Conservation (phyloP, 2,113 vertebrate species). For the Erinaceus europaeus region DNA sequence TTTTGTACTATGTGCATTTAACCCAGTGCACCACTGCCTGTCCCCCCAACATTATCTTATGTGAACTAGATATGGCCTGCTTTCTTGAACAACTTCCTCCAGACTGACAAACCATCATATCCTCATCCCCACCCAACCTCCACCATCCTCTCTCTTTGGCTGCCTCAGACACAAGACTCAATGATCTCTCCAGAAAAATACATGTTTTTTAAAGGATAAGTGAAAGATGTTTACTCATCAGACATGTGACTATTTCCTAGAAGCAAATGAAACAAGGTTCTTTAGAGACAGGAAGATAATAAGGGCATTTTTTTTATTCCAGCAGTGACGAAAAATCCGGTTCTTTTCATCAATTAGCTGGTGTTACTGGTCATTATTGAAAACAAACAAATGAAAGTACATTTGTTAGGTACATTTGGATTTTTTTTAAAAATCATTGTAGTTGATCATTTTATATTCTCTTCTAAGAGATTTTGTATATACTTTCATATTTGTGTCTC, state of each 20-base stretch:
- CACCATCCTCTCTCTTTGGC: neutral
- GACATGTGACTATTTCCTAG: slow-evolving; percentile 22
- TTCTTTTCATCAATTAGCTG: slow-evolving; percentile 25
- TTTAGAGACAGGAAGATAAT: slow-evolving; percentile 52
- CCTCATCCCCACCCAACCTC: neutral
- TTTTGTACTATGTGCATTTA: too few relatives aligned
- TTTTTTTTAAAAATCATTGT: too few relatives aligned
- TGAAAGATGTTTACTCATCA: slow-evolving; percentile 44
- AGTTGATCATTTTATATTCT: too few relatives aligned
- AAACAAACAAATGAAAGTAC: slow-evolving; percentile 48
- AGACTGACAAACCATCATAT: neutral
- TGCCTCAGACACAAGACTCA: neutral
- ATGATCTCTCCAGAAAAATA: neutral
- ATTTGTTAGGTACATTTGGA: too few relatives aligned
- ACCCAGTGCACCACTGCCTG: too few relatives aligned
- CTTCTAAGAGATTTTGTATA: too few relatives aligned
- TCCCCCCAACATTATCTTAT: too few relatives aligned
- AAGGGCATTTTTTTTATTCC: slow-evolving; percentile 56
- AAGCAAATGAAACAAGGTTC: slow-evolving; percentile 2
- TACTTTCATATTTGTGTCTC: too few relatives aligned
- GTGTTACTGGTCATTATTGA: neutral
- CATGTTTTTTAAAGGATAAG: slow-evolving; percentile 43
- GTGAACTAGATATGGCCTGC: too few relatives aligned
- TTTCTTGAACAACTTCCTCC: neutral
- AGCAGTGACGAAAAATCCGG: slow-evolving; percentile 29